phyloP scores from a whole-genome alignment of 2,113 vertebrate genomes.

The Irena cyanogastra region DNA sequence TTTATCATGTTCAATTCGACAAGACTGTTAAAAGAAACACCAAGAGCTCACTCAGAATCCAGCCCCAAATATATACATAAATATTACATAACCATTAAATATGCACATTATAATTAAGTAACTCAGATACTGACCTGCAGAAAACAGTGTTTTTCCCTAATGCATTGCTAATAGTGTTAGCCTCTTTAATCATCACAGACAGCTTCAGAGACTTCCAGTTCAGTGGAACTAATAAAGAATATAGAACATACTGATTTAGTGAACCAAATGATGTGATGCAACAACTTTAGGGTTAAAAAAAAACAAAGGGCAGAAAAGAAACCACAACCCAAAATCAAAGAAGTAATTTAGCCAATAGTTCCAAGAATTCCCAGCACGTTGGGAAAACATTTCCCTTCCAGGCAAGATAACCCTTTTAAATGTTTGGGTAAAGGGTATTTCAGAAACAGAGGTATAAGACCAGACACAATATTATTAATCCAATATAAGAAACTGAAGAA shows the following conservation, averaged over 20 bases:
- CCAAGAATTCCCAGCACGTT: background rate
- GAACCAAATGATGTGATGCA: background rate
- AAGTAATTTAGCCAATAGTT: background rate
- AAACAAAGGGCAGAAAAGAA: background rate
- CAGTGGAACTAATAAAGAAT: constrained; percentile 68
- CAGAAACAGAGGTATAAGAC: background rate
- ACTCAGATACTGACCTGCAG: constrained; percentile 75
- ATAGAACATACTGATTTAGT: background rate
- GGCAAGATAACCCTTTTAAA: background rate
- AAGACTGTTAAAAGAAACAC: background rate
- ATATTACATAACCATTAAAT: background rate
- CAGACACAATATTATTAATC: background rate
- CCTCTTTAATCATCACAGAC: constrained; percentile 93
- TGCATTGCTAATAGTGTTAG: constrained; percentile 86
- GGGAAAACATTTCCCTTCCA: background rate
- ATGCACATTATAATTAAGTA: background rate
- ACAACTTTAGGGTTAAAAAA: background rate
- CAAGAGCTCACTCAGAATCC: background rate
- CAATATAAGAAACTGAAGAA: background rate
- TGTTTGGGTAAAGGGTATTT: background rate
- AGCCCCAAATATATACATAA: background rate
- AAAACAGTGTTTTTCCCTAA: constrained; percentile 82
- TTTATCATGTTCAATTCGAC: background rate
- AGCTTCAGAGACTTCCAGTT: constrained; percentile 91
- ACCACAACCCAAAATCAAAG: background rate